Percentiles rank a stretch among this genome's conserved stretches.
Evolutionary conservation across 2,888 invertebrate genomes (phyloP).

Genomic region (Coenonympha glycerion): DNA sequence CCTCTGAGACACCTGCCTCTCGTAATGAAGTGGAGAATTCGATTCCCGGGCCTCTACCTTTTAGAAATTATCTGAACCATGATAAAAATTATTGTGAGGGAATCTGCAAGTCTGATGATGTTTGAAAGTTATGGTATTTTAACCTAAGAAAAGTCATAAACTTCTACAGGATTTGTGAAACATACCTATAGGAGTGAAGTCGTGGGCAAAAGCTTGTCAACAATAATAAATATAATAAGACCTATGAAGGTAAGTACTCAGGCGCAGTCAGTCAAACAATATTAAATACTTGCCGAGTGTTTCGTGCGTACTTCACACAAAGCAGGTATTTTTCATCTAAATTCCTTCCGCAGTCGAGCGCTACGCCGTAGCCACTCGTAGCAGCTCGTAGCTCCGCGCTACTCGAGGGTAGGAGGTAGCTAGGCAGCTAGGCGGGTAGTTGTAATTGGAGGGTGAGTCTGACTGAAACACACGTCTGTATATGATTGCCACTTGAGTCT

Average conservation of each 20-base stretch:
- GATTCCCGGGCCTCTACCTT: too few relatives aligned
- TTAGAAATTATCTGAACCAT: too few relatives aligned
- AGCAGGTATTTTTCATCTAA: slow-evolving; percentile 26
- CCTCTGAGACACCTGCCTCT: too few relatives aligned
- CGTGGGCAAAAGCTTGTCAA: too few relatives aligned
- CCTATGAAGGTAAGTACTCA: too few relatives aligned
- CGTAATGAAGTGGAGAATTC: too few relatives aligned
- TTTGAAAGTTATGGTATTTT: too few relatives aligned
- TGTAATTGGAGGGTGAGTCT: not conserved
- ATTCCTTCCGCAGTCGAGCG: slow-evolving; percentile 15
- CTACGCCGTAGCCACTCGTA: not conserved
- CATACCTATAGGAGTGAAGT: too few relatives aligned
- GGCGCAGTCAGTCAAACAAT: not conserved
- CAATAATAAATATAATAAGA: not conserved
- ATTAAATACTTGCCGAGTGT: not conserved
- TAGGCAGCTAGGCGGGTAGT: not conserved
- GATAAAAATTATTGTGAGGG: too few relatives aligned
- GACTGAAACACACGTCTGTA: not conserved
- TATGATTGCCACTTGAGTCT: slow-evolving; percentile 1
- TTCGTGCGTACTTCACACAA: not conserved
- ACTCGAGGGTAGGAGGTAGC: not conserved
- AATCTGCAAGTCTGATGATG: too few relatives aligned
- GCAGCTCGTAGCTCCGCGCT: not conserved
- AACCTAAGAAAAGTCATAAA: too few relatives aligned
- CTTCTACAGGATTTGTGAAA: too few relatives aligned